Percentiles rank a stretch among this genome's conserved stretches.
phyloP scores from a whole-genome alignment of 2,797 vertebrate genomes.

The Numenius phaeopus region DNA sequence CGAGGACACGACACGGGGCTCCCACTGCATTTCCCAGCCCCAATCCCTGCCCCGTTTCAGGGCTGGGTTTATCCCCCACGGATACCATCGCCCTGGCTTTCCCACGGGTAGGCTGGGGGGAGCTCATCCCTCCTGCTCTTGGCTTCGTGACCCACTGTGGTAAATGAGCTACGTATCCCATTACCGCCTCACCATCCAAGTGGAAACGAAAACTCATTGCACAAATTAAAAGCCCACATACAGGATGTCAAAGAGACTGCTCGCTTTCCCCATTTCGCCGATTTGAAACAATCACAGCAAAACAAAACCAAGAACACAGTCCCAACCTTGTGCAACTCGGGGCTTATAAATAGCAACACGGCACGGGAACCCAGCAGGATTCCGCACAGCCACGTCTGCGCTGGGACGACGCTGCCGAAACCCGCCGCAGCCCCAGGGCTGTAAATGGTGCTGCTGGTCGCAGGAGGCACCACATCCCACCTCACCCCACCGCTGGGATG shows the following conservation, averaged over 20 bases:
- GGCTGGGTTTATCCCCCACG: background rate
- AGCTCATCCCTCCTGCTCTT: background rate
- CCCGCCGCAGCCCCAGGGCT: accelerated
- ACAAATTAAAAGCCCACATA: background rate
- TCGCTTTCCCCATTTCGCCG: background rate
- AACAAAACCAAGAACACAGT: background rate
- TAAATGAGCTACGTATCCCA: accelerated
- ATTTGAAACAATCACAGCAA: background rate
- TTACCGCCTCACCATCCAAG: background rate
- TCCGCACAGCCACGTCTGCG: background rate
- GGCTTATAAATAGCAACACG: background rate
- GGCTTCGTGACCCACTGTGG: accelerated
- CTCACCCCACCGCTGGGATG: accelerated
- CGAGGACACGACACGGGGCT: accelerated
- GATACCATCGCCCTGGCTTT: background rate
- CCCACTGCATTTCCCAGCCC: background rate
- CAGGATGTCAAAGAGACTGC: conserved; percentile 9
- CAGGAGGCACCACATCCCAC: accelerated
- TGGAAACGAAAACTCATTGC: background rate
- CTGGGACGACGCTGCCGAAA: background rate
- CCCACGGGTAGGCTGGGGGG: background rate
- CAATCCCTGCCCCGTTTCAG: background rate
- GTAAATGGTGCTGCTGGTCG: background rate
- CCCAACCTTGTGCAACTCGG: background rate
- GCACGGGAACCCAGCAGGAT: background rate